phyloP scores from a whole-genome alignment of 2,888 invertebrate genomes.

The Coenonympha arcania region DNA sequence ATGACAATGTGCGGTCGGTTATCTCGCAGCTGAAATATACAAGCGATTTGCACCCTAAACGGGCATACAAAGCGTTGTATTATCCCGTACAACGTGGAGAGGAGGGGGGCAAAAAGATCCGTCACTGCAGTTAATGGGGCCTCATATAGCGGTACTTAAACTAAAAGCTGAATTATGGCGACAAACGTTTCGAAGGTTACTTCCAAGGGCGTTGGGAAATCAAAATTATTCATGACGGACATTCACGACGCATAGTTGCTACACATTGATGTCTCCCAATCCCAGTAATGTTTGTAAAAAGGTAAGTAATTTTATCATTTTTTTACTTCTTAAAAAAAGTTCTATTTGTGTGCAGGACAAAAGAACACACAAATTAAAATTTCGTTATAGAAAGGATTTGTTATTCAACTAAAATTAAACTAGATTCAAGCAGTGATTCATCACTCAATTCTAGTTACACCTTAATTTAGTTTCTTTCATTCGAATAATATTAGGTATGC shows the following conservation, averaged over 20 bases:
- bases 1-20: conserved; percentile 30
- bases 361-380: too few relatives aligned
- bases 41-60: conserved; percentile 44
- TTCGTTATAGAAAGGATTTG: too few relatives aligned
- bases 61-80: conserved; percentile 40
- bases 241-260: not conserved
- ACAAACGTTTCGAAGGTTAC: conserved; percentile 19
- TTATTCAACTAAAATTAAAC: too few relatives aligned
- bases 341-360: too few relatives aligned
- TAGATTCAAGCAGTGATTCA: too few relatives aligned
- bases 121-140: conserved; percentile 44
- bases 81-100: conserved; percentile 41
- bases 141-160: conserved; percentile 45
- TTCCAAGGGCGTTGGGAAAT: not conserved
- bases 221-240: not conserved
- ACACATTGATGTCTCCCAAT: too few relatives aligned
- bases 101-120: conserved; percentile 40
- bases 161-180: conserved; percentile 42
- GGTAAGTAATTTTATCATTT: too few relatives aligned
- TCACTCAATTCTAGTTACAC: too few relatives aligned
- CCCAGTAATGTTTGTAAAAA: too few relatives aligned
- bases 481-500: too few relatives aligned
- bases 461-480: too few relatives aligned
- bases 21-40: conserved; percentile 34
- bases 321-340: too few relatives aligned